Base-by-base conservation (phyloP, 2,797 vertebrate species). In the Cynodonichthys magdalenae region DNA sequence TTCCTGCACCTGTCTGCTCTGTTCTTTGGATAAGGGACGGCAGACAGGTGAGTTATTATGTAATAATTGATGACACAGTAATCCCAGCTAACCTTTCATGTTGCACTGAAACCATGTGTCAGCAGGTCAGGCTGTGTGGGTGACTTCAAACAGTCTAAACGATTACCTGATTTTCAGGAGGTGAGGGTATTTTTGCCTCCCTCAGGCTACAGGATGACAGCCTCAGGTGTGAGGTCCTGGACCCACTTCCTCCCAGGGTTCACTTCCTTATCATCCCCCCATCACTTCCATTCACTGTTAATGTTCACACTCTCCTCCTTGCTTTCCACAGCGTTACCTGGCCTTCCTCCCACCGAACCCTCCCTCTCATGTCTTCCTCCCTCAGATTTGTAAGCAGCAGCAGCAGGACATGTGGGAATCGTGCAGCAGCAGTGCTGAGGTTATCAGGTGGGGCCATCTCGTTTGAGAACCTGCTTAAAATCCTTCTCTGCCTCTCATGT, bases 381-480 rank as follows among this genome's bases (percentile, higher is more conserved):
- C 53, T 29, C 39, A 83, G 69, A 80, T 85, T 85, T 83, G 83
- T 85, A 79, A 92, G 24, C 24, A 24, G 24, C 24, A 92, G 86
- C 83, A 83, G 81, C 77, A 85, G 88, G 83, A 83, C 83, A 90
- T 90, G 90, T 92, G 91, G 89, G 89, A 93, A 92, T 88, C 82
- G 87, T 87, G 83, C 81, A 79, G 62, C 68, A 41, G 81, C 80
- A 19, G 76, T 57, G 66, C 79, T 62, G 7, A 84, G 90, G 87
- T 92, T 92, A 94, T 93, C 93, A 87, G 89, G 82, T 85, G 82
- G 87, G 90, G 89, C 86, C 90, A 94, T 94, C 93, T 89, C 70
- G 86, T 90, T 89, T 87, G 75, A 91, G 86, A 89, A 90, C 87
- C 92, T 90, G 90, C 74, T 89, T 90, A n/a, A 89, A 90, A 89